phyloP scores from a whole-genome alignment of 2,113 vertebrate genomes.

The Ramphastos sulfuratus region DNA sequence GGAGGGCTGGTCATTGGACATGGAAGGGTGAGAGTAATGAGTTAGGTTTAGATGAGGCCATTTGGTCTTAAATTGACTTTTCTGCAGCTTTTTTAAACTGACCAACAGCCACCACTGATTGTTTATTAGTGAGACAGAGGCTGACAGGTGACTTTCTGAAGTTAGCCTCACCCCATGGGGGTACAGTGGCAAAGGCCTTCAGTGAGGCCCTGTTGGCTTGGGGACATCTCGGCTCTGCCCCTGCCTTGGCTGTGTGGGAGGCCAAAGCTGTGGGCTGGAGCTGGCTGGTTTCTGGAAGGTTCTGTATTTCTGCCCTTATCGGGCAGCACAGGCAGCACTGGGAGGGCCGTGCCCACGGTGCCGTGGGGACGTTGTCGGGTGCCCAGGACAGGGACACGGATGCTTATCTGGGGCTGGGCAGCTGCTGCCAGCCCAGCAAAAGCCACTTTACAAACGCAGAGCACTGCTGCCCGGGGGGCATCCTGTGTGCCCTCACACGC shows the following conservation, averaged over 20 bases:
- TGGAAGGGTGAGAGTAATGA: neutral
- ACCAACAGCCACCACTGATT: neutral
- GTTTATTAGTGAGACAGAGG: neutral
- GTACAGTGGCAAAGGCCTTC: neutral
- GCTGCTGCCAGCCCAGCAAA: fast-evolving
- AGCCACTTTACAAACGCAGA: neutral
- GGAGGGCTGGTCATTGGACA: neutral
- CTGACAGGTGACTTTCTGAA: neutral
- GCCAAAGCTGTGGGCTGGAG: neutral
- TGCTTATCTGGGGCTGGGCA: neutral
- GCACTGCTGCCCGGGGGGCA: fast-evolving
- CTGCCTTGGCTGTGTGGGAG: neutral
- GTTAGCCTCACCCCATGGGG: neutral
- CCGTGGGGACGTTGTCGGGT: neutral
- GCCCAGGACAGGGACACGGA: neutral
- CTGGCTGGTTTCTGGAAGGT: neutral
- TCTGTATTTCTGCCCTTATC: constrained; percentile 52
- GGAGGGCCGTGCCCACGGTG: constrained; percentile 9
- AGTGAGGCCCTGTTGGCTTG: neutral
- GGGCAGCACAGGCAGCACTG: neutral
- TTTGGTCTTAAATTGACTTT: neutral
- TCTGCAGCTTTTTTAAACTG: neutral
- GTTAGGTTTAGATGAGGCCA: neutral
- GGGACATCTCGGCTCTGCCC: neutral
- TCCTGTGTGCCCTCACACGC: fast-evolving